Evolutionary conservation across 2,113 vertebrate genomes (phyloP).

Genomic region (Tiliqua scincoides): DNA sequence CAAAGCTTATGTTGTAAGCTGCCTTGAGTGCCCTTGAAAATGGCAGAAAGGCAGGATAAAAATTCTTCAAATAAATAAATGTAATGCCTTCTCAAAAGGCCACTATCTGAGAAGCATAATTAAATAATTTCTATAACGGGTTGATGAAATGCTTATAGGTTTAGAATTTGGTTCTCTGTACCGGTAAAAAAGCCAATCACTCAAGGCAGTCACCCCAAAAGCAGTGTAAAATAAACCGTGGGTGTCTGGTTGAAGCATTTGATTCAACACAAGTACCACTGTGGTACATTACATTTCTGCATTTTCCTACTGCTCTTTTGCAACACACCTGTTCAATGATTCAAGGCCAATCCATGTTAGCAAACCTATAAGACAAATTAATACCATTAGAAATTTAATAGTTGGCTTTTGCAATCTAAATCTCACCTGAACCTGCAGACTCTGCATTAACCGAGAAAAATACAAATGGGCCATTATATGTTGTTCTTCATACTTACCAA

Average conservation of each 20-base stretch:
- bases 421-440: neutral
- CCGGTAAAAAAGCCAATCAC: no score
- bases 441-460: neutral
- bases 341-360: neutral
- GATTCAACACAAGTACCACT: neutral
- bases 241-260: neutral
- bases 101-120: no score
- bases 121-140: no score
- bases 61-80: no score
- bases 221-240: neutral
- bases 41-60: no score
- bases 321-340: neutral
- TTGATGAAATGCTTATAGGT: no score
- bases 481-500: neutral
- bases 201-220: no score
- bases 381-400: neutral
- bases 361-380: conserved; percentile 31
- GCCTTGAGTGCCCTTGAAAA: no score
- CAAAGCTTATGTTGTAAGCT: no score
- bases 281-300: neutral
- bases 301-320: neutral
- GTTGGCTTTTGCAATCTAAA: neutral
- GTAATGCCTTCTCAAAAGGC: no score
- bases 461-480: neutral
- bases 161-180: no score